Evolutionary conservation across 2,797 vertebrate species (phyloP), one percentile per base, ranked within the genome.

Genomic region (Pteropus rufus): DNA sequence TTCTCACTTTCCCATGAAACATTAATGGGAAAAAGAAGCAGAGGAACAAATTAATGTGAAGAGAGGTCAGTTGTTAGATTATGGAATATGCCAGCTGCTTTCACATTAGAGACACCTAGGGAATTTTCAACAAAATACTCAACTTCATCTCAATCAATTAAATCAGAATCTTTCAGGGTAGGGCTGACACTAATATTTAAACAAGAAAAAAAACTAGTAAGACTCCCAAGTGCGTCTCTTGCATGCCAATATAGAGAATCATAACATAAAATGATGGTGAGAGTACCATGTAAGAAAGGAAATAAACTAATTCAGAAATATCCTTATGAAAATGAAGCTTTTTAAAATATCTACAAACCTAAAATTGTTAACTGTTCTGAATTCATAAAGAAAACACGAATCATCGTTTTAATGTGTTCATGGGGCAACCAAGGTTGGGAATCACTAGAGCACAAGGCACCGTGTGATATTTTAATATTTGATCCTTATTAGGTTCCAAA

Each of bases 401-500:
- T 31, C 18, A 46, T 2, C 62, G 4, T 52, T 62, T 58, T 49
- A 29, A 46, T 69, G 29, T 82, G 1, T 86, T 29, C 23, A 26
- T 11, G 49, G 29, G 86, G 41, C 52, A 94, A 29, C 26, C 64
- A 75, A 15, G 26, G 34, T 46, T 82, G 46, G 5, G 3, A 91
- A 73, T 41, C 49, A 18, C 14, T 67, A 46, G 49, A 36, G 23
- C 19, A 5, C 36, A 49, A 64, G 24, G 69, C 54, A 76, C 29
- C 75, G 21, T 31, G 21, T 16, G 65, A 26, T 52, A 72, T 44
- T 88, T 91, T 80, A 72, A 73, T 49, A 81, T 49, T 67, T 82
- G 31, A 15, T 93, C 60, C 60, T 95, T 85, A 85, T 88, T 81
- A 94, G 69, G 89, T 94, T 93, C 18, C 46, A 88, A 84, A 89